Evolutionary conservation across 2,888 invertebrate genomes (phyloP).

Genomic region (Coleophora flavipennella): DNA sequence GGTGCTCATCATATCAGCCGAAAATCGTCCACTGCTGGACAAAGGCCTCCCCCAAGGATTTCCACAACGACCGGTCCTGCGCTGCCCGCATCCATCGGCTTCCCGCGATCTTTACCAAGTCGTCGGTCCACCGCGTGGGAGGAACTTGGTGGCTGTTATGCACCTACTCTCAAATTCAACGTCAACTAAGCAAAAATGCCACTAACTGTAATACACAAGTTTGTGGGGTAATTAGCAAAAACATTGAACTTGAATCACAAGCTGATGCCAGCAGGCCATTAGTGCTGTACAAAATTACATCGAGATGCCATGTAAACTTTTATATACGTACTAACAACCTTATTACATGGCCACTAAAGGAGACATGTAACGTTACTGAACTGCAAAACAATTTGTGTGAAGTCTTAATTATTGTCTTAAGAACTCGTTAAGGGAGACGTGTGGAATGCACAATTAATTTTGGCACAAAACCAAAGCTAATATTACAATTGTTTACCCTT

Average conservation of each 20-base stretch:
- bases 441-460: constrained; percentile 24
- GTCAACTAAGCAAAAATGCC: no score
- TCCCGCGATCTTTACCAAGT: no score
- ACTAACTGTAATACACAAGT: constrained; percentile 20
- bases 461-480: constrained; percentile 35
- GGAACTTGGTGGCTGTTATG: no score
- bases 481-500: constrained; percentile 19
- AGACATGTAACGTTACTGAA: neutral
- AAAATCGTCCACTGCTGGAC: no score
- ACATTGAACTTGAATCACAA: constrained; percentile 57
- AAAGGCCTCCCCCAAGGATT: no score
- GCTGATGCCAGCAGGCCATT: constrained; percentile 27
- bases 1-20: no score
- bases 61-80: no score
- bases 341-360: neutral
- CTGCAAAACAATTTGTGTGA: constrained; percentile 8
- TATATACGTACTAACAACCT: no score
- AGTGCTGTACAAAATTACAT: constrained; percentile 3
- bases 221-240: constrained; percentile 40
- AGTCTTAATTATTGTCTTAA: constrained; percentile 20
- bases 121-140: no score
- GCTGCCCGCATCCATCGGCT: no score
- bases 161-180: no score
- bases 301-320: no score
- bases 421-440: constrained; percentile 17